A percentile compares a stretch with the other conserved stretches of the same genome.
Conservation (phyloP, 2,888 invertebrate genomes). For the Rhamphomyia laevipes region DNA sequence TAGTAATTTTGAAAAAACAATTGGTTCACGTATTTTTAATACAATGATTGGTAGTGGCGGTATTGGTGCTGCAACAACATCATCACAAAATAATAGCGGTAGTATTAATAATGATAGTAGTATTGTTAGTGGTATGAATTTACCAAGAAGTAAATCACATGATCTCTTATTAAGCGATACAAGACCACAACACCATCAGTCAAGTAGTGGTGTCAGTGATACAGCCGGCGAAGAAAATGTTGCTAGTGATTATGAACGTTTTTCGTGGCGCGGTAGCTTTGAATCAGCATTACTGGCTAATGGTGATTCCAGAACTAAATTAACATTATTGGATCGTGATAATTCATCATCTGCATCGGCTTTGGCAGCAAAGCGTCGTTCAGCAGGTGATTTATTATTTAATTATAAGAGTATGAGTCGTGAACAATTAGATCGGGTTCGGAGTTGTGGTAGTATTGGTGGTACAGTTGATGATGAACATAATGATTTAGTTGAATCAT, state of each 20-base stretch:
- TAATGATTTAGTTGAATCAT: conserved; percentile 28
- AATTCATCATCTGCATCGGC: conserved; percentile 53
- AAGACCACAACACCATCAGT: conserved; percentile 37
- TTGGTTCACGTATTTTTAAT: not conserved
- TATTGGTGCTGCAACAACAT: not conserved
- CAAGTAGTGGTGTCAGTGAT: conserved; percentile 42
- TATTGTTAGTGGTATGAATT: conserved; percentile 35
- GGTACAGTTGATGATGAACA: conserved; percentile 44
- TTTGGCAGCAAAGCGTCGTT: conserved; percentile 63
- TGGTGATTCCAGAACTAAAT: conserved; percentile 71
- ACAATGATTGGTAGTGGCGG: not conserved
- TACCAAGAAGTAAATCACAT: conserved; percentile 72
- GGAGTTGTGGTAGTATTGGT: conserved; percentile 76
- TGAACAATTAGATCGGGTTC: conserved; percentile 57
- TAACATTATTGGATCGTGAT: conserved; percentile 52
- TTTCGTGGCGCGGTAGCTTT: conserved; percentile 87
- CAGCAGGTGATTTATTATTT: conserved; percentile 72
- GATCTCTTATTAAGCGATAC: conserved; percentile 59
- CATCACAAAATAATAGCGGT: not conserved
- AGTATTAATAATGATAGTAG: conserved; percentile 26
- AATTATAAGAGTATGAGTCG: conserved; percentile 68
- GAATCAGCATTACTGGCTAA: conserved; percentile 76
- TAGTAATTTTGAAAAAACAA: conserved; percentile 20
- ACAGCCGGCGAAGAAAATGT: conserved; percentile 51
- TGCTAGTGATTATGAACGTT: conserved; percentile 77